phyloP scores from a whole-genome alignment of 2,888 invertebrate genomes.

The Blera fallax region DNA sequence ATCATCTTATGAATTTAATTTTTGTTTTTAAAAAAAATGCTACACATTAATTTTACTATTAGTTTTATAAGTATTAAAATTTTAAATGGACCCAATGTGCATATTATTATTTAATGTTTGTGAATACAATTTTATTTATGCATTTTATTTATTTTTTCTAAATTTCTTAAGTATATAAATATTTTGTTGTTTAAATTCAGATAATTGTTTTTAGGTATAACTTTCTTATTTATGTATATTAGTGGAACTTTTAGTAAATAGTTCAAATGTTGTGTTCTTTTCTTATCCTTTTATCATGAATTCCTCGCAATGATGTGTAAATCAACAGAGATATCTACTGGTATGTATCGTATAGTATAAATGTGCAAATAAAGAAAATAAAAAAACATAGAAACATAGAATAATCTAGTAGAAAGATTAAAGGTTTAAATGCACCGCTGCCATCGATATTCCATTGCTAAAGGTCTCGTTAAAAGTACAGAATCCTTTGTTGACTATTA shows the following conservation, averaged over 20 bases:
- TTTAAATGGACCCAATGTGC: slow-evolving; percentile 73
- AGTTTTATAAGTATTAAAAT: slow-evolving; percentile 49
- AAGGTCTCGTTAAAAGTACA: no score
- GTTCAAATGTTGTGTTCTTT: background rate
- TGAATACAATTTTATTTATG: slow-evolving; percentile 34
- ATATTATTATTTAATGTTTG: slow-evolving; percentile 56
- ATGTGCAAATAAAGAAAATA: no score
- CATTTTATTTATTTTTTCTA: slow-evolving; percentile 4
- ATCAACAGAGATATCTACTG: background rate
- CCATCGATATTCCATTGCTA: no score
- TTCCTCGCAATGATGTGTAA: background rate
- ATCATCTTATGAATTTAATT: slow-evolving; percentile 51
- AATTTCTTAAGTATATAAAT: background rate
- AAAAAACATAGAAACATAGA: no score
- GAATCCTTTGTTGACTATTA: no score
- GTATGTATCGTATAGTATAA: background rate
- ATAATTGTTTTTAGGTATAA: background rate
- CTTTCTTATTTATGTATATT: background rate
- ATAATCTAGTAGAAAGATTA: no score
- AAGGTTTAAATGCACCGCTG: no score
- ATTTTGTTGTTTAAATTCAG: background rate
- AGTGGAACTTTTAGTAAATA: slow-evolving; percentile 9
- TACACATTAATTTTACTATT: slow-evolving; percentile 55
- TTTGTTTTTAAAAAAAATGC: slow-evolving; percentile 58
- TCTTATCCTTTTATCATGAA: background rate